Evolutionary conservation across 1,140 invertebrate genomes (phyloP), one percentile per base, ranked within the genome.

Genomic region (Alviniconcha marisindica): DNA sequence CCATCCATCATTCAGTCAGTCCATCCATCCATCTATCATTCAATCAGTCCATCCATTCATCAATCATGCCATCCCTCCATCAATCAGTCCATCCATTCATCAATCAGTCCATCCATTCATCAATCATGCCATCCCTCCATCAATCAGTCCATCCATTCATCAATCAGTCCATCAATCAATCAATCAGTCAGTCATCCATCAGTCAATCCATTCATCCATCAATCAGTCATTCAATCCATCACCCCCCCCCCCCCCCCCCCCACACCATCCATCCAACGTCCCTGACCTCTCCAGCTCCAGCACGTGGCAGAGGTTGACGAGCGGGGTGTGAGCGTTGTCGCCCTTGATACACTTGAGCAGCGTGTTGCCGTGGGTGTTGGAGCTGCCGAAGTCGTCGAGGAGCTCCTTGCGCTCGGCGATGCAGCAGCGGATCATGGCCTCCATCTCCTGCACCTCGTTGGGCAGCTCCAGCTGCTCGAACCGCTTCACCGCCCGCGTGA

Each of bases 251-350:
- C 48, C 76, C 40, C n/a, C 5, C 38, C 48, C 4, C 76, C 3
- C 76, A 24, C 24, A 44, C 66, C 31, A 38, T 38, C 18, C 33
- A 54, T 12, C 56, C 28, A 83, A 31, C 15, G 38, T 38, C 14
- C 78, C 81, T 42, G 93, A 97, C 96, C 97, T 96, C 94, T 99
- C 97, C 84, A 99, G 96, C 79, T 97, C 96, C 83, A 97, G 96
- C 73, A 98, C 96, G 94, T 99, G 98, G 88, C 97, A 96, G 38
- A 88, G 69, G 56, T 91, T 93, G 85, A 86, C 89, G 73, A 87
- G 90, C 80, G 85, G 91, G 44, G 88, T 92, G 81, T 83, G 90
- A 82, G 82, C 88, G 88, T 89, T 88, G 81, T 91, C 89, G 84
- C 92, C 91, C 86, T 90, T 93, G 91, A 90, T 92, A 80, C 94